Evolutionary conservation across 2,797 vertebrate genomes (phyloP).

Genomic region (Xenentodon cancila): DNA sequence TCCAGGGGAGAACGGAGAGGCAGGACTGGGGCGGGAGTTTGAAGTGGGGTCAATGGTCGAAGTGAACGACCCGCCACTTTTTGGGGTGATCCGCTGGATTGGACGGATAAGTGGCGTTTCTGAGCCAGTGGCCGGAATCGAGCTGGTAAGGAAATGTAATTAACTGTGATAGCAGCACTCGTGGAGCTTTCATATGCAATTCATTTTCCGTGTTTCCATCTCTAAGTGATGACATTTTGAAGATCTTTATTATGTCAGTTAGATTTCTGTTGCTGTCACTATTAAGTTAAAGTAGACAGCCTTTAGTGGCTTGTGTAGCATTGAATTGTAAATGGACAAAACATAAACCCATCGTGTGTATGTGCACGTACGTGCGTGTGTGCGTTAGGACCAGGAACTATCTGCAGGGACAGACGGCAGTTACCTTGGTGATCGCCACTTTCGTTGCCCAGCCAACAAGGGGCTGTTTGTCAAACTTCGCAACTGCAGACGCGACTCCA

Average conservation of each 20-base stretch:
- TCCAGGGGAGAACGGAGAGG: constrained; percentile 22
- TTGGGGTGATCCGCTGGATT: constrained; percentile 87
- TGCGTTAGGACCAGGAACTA: constrained; percentile 82
- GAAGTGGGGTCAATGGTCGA: constrained; percentile 88
- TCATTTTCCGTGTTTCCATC: too few relatives aligned
- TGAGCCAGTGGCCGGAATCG: constrained; percentile 82
- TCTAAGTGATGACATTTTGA: too few relatives aligned
- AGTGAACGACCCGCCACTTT: constrained; percentile 85
- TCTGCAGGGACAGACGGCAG: constrained; percentile 84
- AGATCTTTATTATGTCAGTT: too few relatives aligned
- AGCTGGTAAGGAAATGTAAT: constrained; percentile 76
- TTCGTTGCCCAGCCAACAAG: constrained; percentile 84
- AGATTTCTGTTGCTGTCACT: too few relatives aligned
- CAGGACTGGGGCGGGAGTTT: constrained; percentile 35
- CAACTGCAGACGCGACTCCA: constrained; percentile 85
- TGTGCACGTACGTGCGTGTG: neutral
- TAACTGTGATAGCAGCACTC: too few relatives aligned
- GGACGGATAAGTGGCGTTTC: constrained; percentile 72
- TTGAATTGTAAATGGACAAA: too few relatives aligned
- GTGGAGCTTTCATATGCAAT: too few relatives aligned
- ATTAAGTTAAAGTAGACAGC: neutral
- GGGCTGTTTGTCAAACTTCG: constrained; percentile 85
- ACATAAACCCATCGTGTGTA: neutral
- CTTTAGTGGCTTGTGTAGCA: neutral
- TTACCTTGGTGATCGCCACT: constrained; percentile 82